These are phyloP conservation scores for Vanessa cardui DNA, from an alignment of 2,888 invertebrate species.

Conservation along the genomic window DNA sequence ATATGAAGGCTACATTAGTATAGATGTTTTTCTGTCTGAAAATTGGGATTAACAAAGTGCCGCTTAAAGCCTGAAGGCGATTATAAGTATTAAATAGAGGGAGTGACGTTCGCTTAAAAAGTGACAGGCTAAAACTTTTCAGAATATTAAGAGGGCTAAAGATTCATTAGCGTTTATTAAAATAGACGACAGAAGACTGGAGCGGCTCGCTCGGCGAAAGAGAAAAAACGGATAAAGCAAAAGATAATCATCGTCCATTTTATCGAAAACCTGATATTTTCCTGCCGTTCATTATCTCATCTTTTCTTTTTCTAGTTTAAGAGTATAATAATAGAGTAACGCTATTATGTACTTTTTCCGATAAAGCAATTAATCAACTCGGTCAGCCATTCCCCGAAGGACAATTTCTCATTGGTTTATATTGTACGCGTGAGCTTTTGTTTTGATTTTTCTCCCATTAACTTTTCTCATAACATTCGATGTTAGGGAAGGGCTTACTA, in stretches of 20 bases:
- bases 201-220: slow-evolving; percentile 6
- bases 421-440: slow-evolving; percentile 2
- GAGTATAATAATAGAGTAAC: neutral
- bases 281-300: slow-evolving; percentile 12
- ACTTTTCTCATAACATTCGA: slow-evolving; percentile 18
- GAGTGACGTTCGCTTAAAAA: slow-evolving; percentile 12
- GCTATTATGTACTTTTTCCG: slow-evolving; percentile 17
- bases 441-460: slow-evolving; percentile 13
- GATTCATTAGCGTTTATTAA: slow-evolving; percentile 32
- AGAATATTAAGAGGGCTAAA: slow-evolving; percentile 23
- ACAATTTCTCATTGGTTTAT: slow-evolving; percentile 18
- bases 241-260: slow-evolving; percentile 21
- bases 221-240: slow-evolving; percentile 16
- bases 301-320: neutral
- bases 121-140: slow-evolving; percentile 22
- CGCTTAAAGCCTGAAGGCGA: neutral
- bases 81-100: slow-evolving; percentile 6
- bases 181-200: slow-evolving; percentile 21
- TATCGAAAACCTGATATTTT: slow-evolving; percentile 14
- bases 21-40: neutral
- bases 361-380: slow-evolving; percentile 36
- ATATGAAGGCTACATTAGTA: too few species aligned
- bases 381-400: slow-evolving; percentile 28
- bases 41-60: neutral
- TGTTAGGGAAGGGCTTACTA: neutral